Conservation (phyloP, 2,797 vertebrate genomes). For the Sebastes miniatus region DNA sequence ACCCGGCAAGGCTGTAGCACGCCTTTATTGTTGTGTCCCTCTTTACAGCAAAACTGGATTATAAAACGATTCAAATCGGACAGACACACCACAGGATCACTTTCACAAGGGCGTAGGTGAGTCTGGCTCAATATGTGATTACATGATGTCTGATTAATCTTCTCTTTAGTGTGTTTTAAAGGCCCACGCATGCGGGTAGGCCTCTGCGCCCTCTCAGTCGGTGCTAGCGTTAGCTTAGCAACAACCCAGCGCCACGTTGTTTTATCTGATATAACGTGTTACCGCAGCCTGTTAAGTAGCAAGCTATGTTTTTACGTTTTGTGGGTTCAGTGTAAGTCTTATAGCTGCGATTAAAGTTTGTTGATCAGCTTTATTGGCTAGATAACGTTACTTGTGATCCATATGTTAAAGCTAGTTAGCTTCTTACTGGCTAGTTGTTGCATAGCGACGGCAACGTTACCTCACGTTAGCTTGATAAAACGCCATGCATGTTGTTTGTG, state of each 20-base stretch:
- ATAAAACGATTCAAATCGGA: slow-evolving; percentile 25
- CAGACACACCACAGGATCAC: not conserved
- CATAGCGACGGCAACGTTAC: not conserved
- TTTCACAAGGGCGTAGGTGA: slow-evolving; percentile 67
- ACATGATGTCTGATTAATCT: accelerated
- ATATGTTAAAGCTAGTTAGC: slow-evolving; percentile 2
- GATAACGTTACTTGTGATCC: not conserved
- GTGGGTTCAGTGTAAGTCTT: accelerated
- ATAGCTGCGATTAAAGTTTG: not conserved
- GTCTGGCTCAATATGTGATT: not conserved
- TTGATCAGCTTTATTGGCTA: not conserved
- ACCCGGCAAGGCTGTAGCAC: slow-evolving; percentile 48
- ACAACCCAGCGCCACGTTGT: slow-evolving; percentile 7
- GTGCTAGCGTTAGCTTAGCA: slow-evolving; percentile 51
- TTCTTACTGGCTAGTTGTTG: not conserved
- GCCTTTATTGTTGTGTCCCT: slow-evolving; percentile 32
- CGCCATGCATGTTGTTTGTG: not conserved
- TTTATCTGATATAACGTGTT: not conserved
- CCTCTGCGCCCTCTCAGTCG: not conserved
- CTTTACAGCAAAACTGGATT: slow-evolving; percentile 74
- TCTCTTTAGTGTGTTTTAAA: not conserved
- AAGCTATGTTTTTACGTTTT: not conserved
- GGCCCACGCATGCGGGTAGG: slow-evolving; percentile 23
- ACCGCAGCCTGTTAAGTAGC: too few relatives aligned
- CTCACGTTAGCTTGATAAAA: not conserved